Conservation (phyloP, 1,140 invertebrate species). For the Pygmarrhopalites habei region DNA sequence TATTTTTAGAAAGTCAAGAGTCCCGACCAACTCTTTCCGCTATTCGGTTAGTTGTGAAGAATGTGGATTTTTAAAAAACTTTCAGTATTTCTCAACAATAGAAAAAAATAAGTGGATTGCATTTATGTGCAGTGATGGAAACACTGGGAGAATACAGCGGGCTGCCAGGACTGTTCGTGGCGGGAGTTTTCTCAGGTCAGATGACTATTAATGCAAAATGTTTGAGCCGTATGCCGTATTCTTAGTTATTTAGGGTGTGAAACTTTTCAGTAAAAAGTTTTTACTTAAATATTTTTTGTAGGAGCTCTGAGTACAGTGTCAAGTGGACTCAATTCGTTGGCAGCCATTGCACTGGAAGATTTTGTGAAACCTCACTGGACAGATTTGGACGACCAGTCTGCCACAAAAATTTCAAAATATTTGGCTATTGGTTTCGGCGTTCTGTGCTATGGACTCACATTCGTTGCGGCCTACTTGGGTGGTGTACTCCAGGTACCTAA, state of each 20-base stretch:
- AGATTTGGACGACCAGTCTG: slow-evolving; percentile 29
- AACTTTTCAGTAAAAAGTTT: too few species aligned
- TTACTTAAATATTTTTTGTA: too few species aligned
- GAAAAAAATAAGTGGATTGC: too few species aligned
- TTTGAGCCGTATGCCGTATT: too few species aligned
- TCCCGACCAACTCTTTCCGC: slow-evolving; percentile 47
- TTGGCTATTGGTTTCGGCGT: slow-evolving; percentile 56
- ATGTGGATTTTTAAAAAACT: too few species aligned
- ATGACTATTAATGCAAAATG: too few species aligned
- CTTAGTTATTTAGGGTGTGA: too few species aligned
- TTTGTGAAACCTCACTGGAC: slow-evolving; percentile 22
- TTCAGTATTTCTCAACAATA: too few species aligned
- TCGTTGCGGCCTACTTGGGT: slow-evolving; percentile 69
- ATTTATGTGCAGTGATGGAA: too few species aligned
- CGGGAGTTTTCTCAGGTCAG: slow-evolving; percentile 80
- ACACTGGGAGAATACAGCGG: slow-evolving; percentile 44
- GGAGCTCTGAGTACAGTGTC: slow-evolving; percentile 89
- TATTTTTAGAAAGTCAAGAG: slow-evolving; percentile 40
- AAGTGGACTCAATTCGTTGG: slow-evolving; percentile 80
- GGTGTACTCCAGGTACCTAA: slow-evolving; percentile 66
- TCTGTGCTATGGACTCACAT: slow-evolving; percentile 61
- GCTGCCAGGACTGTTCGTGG: slow-evolving; percentile 42
- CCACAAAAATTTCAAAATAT: slow-evolving; percentile 49
- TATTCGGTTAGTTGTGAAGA: too few species aligned
- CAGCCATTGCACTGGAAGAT: slow-evolving; percentile 67